Base-by-base conservation (phyloP, 2,888 invertebrate species). In the Steromphala cineraria region DNA sequence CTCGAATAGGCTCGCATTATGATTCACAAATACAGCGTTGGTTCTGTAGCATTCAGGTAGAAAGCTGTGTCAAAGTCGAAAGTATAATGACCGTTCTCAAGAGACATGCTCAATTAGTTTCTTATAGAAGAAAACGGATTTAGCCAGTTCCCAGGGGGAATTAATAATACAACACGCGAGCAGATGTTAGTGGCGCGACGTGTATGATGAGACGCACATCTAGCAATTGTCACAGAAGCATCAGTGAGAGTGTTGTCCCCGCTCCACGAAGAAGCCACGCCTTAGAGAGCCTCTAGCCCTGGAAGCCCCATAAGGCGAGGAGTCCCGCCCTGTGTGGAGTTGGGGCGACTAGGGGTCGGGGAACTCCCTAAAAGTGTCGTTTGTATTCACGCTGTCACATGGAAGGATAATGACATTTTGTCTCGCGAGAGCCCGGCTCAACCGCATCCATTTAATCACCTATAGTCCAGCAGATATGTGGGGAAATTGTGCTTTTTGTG, bases 371-470 rank as follows among this genome's bases (percentile, higher is more conserved):
- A 62, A 62, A 62, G 62, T 62, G 62, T 62, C 62, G 28, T 62
- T 62, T 62, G 62, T 62, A 62, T 62, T 62, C 62, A 62, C 28
- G 28, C 62, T 24, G 62, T 28, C 62, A 21, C 62, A 62, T 62
- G 62, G 13, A 13, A 62, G 62, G 62, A 62, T 62, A 62, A 62
- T 62, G 62, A 24, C 62, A 24, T 62, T 62, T 62, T 62, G 62
- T 62, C 62, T 62, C 62, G 62, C 28, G 62, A 62, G 62, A 62
- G 62, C 24, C n/a, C 17, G 62, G 13, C 62, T 62, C 62, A 62
- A 62, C 62, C 62, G 62, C 62, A 62, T 62, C 62, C 62, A 62
- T 62, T 62, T 62, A 62, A 62, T 62, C 62, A 62, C 62, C 62
- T 62, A n/a, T n/a, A n/a, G n/a, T n/a, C n/a, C n/a, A n/a, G n/a